Evolutionary conservation across 2,888 invertebrate species (phyloP).

Genomic region (Antheraea assamensis): DNA sequence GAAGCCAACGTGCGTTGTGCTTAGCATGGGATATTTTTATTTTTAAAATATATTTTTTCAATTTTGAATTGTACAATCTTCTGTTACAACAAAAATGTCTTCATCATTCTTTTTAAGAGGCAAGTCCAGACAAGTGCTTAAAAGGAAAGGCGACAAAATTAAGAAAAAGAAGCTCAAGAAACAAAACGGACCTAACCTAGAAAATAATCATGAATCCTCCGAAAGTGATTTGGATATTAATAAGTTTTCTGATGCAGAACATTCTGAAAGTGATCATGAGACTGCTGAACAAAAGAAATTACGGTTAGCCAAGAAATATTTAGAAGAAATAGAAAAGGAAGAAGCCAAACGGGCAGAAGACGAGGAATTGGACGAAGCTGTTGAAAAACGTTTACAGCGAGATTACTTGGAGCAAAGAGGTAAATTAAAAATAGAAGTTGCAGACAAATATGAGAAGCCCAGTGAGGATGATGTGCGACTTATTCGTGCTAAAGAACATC

Average conservation of each 20-base stretch:
- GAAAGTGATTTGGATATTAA: constrained; percentile 85
- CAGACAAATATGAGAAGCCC: constrained; percentile 78
- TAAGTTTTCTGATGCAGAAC: constrained; percentile 74
- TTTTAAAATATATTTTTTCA: neutral
- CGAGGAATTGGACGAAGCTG: constrained; percentile 83
- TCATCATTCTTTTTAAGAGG: constrained; percentile 84
- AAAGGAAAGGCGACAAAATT: constrained; percentile 77
- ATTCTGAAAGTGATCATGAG: constrained; percentile 86
- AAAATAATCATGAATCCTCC: constrained; percentile 84
- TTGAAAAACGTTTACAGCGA: constrained; percentile 89
- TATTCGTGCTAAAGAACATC: constrained; percentile 90
- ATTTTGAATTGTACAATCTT: neutral
- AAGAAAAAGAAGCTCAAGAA: constrained; percentile 66
- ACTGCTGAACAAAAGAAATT: constrained; percentile 95
- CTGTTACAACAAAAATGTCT: constrained; percentile 57
- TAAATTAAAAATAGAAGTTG: constrained; percentile 88
- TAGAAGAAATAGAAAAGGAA: constrained; percentile 92
- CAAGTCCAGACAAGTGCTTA: constrained; percentile 78
- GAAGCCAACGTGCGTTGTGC: constrained; percentile 25
- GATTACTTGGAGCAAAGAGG: constrained; percentile 95
- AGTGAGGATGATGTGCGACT: constrained; percentile 64
- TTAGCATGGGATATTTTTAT: neutral
- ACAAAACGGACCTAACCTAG: constrained; percentile 64
- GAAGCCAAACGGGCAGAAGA: constrained; percentile 86
- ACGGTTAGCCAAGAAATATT: constrained; percentile 93